phyloP scores from a whole-genome alignment of 2,113 vertebrate species.

The Hyla sarda region DNA sequence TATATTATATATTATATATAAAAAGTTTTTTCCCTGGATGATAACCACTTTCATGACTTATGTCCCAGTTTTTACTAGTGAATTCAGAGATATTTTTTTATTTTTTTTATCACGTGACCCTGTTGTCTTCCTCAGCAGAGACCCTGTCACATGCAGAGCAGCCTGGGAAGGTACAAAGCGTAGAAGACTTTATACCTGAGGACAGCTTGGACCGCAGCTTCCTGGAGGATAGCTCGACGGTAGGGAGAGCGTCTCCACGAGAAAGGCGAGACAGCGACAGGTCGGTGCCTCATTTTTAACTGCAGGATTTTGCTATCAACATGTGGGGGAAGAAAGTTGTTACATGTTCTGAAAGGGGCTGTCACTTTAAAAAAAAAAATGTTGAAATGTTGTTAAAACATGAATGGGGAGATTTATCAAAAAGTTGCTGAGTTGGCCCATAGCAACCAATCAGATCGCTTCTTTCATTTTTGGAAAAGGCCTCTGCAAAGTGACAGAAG shows the following conservation, averaged over 20 bases:
- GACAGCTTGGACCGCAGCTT: conserved; percentile 90
- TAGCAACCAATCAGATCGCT: too few relatives aligned
- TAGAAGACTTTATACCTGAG: conserved; percentile 93
- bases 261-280: conserved; percentile 84
- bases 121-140: conserved; percentile 28
- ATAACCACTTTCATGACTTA: not conserved
- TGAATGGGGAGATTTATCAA: too few relatives aligned
- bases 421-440: too few relatives aligned
- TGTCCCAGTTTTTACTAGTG: not conserved
- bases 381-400: too few relatives aligned
- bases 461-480: too few relatives aligned
- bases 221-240: conserved; percentile 80
- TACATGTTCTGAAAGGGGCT: too few relatives aligned
- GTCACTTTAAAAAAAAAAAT: too few relatives aligned
- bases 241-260: conserved; percentile 52
- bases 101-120: not conserved
- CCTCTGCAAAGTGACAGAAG: too few relatives aligned
- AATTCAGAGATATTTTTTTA: not conserved
- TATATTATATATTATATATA: too few relatives aligned
- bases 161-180: conserved; percentile 74
- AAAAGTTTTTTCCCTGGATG: too few relatives aligned
- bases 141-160: conserved; percentile 60
- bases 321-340: too few relatives aligned
- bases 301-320: too few relatives aligned
- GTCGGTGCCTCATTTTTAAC: conserved; percentile 68